Base-by-base conservation (phyloP, 2,113 vertebrate species). In the Osmerus mordax region DNA sequence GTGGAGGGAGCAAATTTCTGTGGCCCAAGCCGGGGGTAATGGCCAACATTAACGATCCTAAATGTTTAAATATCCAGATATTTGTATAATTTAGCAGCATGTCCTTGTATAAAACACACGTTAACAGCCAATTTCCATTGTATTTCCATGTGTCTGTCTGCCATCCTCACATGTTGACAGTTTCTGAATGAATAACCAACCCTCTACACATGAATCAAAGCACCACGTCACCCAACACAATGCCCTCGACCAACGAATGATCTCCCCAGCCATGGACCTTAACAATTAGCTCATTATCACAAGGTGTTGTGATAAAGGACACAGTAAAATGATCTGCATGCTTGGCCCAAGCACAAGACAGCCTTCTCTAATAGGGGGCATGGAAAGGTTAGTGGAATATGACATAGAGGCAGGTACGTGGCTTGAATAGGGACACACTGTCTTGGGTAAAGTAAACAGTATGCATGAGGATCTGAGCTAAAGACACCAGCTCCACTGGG, bases 1-100 rank as follows among this genome's bases (percentile, higher is more conserved):
- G 70, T 65, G 47, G 36, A 71, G 59, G 71, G 59, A 63, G 68
- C 66, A 65, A 53, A 28, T 72, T 76, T 75, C 55, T 70, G 32
- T 64, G 51, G 65, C 65, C 62, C 47, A 36, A 63, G 67, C 69
- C 56, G 47, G 41, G 47, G 41, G 62, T 25, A 81, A 67, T 28
- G 41, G 67, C 70, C 25, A 61, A 60, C 16, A 14, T 3, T 47
- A 16, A 2, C 6, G n/a, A n/a, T 18, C 32, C 13, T 36, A 14
- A 52, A 67, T 65, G 16, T 65, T 53, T 21, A 28, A 68, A 47
- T 47, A 72, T 55, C 9, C 29, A 75, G 11, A 21, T 14, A 28
- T 61, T 59, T 59, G 11, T 15, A 28, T 61, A 3, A 28, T 28
- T 61, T 14, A 61, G 13, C 59, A 14, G 12, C 23, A 12, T 0